phyloP scores from a whole-genome alignment of 2,113 vertebrate genomes.

The Taxidea taxus region DNA sequence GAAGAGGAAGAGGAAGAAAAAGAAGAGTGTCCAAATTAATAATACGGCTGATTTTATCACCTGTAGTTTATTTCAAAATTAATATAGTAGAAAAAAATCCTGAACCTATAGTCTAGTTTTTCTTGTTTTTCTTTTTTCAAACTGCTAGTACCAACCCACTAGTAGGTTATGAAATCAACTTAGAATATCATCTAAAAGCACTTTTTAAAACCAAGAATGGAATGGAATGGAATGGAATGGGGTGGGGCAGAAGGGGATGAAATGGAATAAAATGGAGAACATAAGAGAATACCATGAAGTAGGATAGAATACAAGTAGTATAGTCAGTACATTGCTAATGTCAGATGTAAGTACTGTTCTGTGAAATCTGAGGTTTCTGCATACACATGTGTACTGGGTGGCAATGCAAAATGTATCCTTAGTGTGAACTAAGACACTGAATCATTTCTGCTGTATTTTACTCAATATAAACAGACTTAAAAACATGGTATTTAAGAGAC shows the following conservation, averaged over 20 bases:
- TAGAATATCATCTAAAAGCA: not conserved
- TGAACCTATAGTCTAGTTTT: not conserved
- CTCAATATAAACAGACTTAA: not conserved
- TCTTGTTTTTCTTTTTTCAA: not conserved
- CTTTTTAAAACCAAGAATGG: not conserved
- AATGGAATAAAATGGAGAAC: not conserved
- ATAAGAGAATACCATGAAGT: not conserved
- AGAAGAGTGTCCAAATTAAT: not conserved
- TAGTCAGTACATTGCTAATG: not conserved
- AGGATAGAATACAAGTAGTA: not conserved
- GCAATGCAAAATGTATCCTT: not conserved
- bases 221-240: not conserved
- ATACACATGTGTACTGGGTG: not conserved
- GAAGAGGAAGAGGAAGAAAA: not conserved
- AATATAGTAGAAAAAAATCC: not conserved
- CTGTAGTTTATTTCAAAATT: conserved; percentile 1
- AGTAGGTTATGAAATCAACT: not conserved
- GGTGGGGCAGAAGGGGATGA: not conserved
- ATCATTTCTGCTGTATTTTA: not conserved
- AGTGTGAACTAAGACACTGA: not conserved
- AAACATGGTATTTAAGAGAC: not conserved
- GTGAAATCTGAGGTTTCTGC: not conserved
- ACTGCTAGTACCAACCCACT: not conserved
- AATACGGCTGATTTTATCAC: not conserved
- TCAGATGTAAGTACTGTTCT: not conserved